phyloP scores from a whole-genome alignment of 1,140 invertebrate species.

The Chironomus striatipennis region DNA sequence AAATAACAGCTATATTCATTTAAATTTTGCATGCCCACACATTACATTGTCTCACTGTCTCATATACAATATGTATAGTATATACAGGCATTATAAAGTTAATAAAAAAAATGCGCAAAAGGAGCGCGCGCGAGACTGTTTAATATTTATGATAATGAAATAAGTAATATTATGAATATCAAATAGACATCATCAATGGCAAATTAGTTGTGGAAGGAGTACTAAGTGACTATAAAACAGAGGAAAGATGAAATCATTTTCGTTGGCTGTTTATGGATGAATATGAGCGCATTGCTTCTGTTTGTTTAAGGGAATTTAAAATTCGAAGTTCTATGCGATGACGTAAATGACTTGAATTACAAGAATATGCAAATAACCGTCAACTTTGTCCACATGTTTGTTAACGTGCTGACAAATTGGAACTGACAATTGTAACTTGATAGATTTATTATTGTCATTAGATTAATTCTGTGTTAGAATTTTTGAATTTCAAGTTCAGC shows the following conservation, averaged over 20 bases:
- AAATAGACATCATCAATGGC: conserved; percentile 1
- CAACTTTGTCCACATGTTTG: no score
- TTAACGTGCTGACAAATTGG: no score
- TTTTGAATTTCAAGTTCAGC: no score
- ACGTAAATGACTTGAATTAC: no score
- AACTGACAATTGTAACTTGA: no score
- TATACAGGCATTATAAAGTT: background rate
- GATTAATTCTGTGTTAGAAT: no score
- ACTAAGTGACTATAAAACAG: background rate
- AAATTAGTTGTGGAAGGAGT: background rate
- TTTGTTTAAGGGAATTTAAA: no score
- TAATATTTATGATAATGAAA: conserved; percentile 15
- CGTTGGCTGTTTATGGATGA: background rate
- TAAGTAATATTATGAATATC: conserved; percentile 14
- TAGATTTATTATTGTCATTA: no score
- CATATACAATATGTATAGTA: no score
- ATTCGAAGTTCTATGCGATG: no score
- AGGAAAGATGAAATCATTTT: background rate
- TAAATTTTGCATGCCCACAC: conserved; percentile 3
- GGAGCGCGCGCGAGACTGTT: background rate
- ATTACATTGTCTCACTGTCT: background rate
- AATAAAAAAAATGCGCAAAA: background rate
- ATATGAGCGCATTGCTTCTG: no score
- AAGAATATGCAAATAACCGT: no score
- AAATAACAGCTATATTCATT: conserved; percentile 1